Evolutionary conservation across 2,113 vertebrate species (phyloP).

Genomic region (Pterocles gutturalis): DNA sequence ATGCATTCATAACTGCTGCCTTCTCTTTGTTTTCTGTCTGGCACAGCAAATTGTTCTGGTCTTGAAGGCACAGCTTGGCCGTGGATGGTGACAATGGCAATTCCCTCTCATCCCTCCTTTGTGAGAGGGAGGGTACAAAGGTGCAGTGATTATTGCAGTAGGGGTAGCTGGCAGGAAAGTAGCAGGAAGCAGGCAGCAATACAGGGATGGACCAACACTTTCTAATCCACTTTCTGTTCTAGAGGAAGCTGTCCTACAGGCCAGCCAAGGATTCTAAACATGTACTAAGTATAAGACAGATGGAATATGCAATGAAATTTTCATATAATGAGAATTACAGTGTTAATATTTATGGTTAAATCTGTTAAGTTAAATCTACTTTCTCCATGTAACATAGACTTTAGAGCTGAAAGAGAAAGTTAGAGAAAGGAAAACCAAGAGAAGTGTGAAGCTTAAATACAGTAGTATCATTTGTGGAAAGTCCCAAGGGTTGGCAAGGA

Average conservation of each 20-base stretch:
- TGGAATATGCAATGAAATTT: neutral
- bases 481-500: neutral
- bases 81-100: neutral
- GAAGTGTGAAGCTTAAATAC: neutral
- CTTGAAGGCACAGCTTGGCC: neutral
- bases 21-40: neutral
- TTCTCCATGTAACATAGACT: neutral
- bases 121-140: neutral
- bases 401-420: neutral
- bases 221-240: neutral
- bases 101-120: neutral
- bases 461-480: neutral
- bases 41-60: neutral
- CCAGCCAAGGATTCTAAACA: neutral
- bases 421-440: neutral
- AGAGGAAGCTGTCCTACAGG: neutral
- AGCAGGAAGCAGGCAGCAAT: neutral
- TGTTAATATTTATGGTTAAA: neutral
- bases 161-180: neutral
- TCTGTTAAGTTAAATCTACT: neutral
- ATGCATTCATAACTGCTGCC: neutral
- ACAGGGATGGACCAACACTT: neutral
- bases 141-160: neutral
- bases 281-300: neutral
- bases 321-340: neutral